Evolutionary conservation across 1,140 invertebrate species (phyloP).

Genomic region (Drosophila ananassae): DNA sequence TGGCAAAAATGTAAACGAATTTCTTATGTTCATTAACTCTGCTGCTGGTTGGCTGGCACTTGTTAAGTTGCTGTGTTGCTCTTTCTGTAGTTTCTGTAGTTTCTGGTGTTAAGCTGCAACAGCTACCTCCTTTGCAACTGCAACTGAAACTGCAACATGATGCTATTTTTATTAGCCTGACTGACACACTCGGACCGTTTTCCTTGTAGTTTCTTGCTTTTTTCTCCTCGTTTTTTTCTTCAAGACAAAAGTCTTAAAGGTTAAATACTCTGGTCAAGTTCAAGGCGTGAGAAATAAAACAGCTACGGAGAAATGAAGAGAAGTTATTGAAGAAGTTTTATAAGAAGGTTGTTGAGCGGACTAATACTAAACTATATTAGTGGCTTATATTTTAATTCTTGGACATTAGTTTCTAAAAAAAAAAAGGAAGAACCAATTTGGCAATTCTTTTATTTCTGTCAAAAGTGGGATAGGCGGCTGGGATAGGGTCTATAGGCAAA

Average conservation of each 20-base stretch:
- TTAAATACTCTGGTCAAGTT: constrained; percentile 45
- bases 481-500: constrained; percentile 12
- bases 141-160: constrained; percentile 54
- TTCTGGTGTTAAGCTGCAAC: constrained; percentile 21
- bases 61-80: constrained; percentile 21
- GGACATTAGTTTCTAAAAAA: neutral
- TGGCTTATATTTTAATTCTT: too few relatives aligned
- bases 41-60: constrained; percentile 4
- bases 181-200: constrained; percentile 31
- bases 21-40: constrained; percentile 72
- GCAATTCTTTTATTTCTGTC: constrained; percentile 27
- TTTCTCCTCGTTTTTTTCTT: neutral
- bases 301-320: neutral
- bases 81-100: neutral
- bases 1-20: constrained; percentile 76
- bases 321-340: neutral
- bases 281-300: constrained; percentile 53
- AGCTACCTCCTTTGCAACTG: constrained; percentile 13
- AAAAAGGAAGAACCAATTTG: constrained; percentile 23
- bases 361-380: too few relatives aligned
- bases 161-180: constrained; percentile 72
- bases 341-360: too few relatives aligned
- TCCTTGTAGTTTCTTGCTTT: neutral
- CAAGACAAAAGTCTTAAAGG: constrained; percentile 14
- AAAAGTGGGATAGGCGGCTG: constrained; percentile 6